These are phyloP conservation scores for Thalassaphorura encarpata DNA, from an alignment of 1,140 invertebrate genomes.

Conservation along the genomic window DNA sequence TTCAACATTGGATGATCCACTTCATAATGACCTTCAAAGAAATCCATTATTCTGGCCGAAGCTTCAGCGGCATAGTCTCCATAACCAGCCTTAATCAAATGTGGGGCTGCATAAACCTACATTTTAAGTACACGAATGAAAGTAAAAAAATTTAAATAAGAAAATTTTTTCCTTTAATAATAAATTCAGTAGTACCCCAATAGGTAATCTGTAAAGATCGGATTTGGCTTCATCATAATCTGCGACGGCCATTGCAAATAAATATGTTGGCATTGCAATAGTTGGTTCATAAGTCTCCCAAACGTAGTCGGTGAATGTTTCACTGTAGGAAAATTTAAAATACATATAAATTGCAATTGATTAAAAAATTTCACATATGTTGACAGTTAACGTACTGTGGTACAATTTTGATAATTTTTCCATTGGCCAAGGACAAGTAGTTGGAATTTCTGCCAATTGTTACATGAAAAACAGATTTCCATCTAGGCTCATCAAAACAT, in stretches of 20 bases:
- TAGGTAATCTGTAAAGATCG: slow-evolving; percentile 1
- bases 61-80: slow-evolving; percentile 8
- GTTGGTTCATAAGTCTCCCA: slow-evolving; percentile 13
- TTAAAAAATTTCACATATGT: no score
- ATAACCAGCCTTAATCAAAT: slow-evolving; percentile 6
- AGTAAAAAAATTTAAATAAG: no score
- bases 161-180: no score
- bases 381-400: background rate
- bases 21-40: slow-evolving; percentile 14
- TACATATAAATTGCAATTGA: background rate
- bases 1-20: slow-evolving; percentile 10
- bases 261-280: slow-evolving; percentile 11
- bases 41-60: slow-evolving; percentile 9
- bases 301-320: background rate
- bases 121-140: background rate
- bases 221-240: background rate
- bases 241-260: slow-evolving; percentile 11
- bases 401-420: slow-evolving; percentile 7
- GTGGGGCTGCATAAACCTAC: slow-evolving; percentile 4
- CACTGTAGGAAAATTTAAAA: no score
- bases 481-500: slow-evolving; percentile 17
- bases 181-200: no score
- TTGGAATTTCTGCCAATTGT: slow-evolving; percentile 5
- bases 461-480: slow-evolving; percentile 7
- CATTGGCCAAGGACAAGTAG: slow-evolving; percentile 5